These are phyloP conservation scores for Cossypha polioptera DNA, from an alignment of 2,797 vertebrate genomes.

Conservation along the genomic window DNA sequence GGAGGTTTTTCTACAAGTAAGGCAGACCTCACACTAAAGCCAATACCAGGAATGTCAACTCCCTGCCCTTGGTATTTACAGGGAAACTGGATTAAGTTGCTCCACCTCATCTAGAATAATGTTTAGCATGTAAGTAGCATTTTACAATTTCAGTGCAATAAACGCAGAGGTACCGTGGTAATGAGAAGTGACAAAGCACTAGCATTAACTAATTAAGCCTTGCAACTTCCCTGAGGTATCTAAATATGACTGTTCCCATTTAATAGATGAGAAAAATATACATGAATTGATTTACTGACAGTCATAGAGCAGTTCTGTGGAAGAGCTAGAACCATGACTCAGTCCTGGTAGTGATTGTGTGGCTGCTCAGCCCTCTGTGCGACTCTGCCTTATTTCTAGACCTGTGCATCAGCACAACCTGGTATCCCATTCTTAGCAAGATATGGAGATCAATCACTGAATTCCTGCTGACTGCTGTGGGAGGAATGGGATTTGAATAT, in stretches of 20 bases:
- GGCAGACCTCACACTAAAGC: neutral
- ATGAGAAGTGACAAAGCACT: slow-evolving; percentile 27
- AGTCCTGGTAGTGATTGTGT: neutral
- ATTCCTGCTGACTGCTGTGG: neutral
- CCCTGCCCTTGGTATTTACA: neutral
- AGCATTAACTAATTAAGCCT: slow-evolving; percentile 37
- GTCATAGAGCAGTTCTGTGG: neutral
- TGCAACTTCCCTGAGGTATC: neutral
- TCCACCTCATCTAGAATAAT: neutral
- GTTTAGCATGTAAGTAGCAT: neutral
- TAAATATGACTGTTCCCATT: neutral
- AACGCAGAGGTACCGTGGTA: neutral
- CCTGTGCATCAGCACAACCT: fast-evolving
- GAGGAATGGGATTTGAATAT: neutral
- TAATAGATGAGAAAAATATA: neutral
- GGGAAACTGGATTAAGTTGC: neutral
- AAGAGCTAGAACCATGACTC: neutral
- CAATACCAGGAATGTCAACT: neutral
- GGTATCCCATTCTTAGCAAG: neutral
- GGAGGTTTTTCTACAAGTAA: neutral
- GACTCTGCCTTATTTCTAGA: neutral
- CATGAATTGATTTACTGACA: neutral
- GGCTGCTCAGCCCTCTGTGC: neutral
- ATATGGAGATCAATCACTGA: neutral
- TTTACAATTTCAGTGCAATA: slow-evolving; percentile 29